Percentiles rank a stretch among this genome's conserved stretches.
Conservation (phyloP, 2,888 invertebrate genomes). For the Drosophila suboccidentalis region DNA sequence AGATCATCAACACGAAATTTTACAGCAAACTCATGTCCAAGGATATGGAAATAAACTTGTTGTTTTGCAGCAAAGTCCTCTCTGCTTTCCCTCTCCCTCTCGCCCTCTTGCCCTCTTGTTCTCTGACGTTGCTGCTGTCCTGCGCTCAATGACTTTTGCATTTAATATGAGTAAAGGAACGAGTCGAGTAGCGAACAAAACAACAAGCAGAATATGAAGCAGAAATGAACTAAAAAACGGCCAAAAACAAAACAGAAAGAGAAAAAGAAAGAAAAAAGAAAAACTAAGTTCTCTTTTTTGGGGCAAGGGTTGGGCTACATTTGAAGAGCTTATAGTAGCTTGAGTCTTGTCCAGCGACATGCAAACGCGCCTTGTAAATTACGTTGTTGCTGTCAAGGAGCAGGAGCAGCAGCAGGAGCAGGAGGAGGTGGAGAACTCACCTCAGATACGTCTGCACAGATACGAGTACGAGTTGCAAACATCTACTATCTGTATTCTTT, state of each 20-base stretch:
- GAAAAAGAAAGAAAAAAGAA: constrained; percentile 2
- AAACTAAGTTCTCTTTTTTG: constrained; percentile 30
- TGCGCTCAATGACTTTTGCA: constrained; percentile 82
- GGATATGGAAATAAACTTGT: constrained; percentile 80
- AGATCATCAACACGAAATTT: constrained; percentile 83
- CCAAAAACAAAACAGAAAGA: constrained; percentile 13
- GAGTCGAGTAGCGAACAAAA: constrained; percentile 40
- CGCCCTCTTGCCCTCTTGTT: background rate
- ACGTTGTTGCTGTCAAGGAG: constrained; percentile 65
- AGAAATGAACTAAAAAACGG: constrained; percentile 17
- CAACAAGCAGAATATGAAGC: constrained; percentile 20
- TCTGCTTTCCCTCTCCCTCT: constrained; percentile 3
- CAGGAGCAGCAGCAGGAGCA: constrained; percentile 40
- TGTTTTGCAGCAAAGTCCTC: constrained; percentile 65
- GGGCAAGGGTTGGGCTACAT: constrained; percentile 26
- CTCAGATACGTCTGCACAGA: constrained; percentile 47
- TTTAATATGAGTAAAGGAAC: constrained; percentile 76
- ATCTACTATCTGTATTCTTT: constrained; percentile 45
- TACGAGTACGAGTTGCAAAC: constrained; percentile 39
- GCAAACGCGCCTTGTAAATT: constrained; percentile 75
- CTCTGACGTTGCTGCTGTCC: constrained; percentile 48
- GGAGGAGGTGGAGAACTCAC: constrained; percentile 9
- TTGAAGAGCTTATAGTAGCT: constrained; percentile 37
- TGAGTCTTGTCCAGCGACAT: constrained; percentile 70
- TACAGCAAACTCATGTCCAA: constrained; percentile 81